A percentile compares a stretch with the other conserved stretches of the same genome.
Evolutionary conservation across 1,140 invertebrate species (phyloP).

Genomic region (Forficula auricularia): DNA sequence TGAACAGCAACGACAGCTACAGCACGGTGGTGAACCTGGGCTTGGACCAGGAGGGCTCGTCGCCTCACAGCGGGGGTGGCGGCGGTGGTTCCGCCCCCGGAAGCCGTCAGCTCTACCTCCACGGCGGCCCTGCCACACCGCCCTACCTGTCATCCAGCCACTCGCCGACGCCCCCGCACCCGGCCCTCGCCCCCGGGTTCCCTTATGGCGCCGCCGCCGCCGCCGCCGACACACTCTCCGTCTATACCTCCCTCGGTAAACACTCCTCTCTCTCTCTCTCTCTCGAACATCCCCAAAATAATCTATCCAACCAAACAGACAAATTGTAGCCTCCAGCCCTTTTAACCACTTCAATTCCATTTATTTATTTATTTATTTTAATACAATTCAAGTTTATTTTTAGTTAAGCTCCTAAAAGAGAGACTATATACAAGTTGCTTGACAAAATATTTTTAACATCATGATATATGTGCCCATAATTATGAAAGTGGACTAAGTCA

Average conservation of each 20-base stretch:
- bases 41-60: constrained; percentile 54
- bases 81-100: constrained; percentile 30
- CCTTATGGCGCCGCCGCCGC: constrained; percentile 40
- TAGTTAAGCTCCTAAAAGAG: too few relatives aligned
- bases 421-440: too few relatives aligned
- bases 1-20: constrained; percentile 70
- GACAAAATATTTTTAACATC: too few relatives aligned
- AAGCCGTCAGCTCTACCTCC: constrained; percentile 1
- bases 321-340: too few relatives aligned
- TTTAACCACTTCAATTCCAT: too few relatives aligned
- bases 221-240: constrained; percentile 43
- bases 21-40: constrained; percentile 60
- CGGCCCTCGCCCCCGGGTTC: constrained; percentile 38
- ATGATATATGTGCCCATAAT: too few relatives aligned
- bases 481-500: too few relatives aligned
- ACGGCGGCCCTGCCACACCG: constrained; percentile 43
- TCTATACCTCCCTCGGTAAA: constrained; percentile 60
- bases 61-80: constrained; percentile 48
- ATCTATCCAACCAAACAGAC: too few relatives aligned
- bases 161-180: constrained; percentile 52
- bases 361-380: too few relatives aligned
- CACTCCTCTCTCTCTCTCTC: constrained; percentile 2
- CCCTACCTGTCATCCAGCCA: constrained; percentile 45
- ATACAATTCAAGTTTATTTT: too few relatives aligned
- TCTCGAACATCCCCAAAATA: too few relatives aligned